A percentile compares a stretch with the other conserved stretches of the same genome.
These are phyloP conservation scores for Peromyscus melanophrys DNA, from an alignment of 2,797 vertebrate genomes.

Conservation along the genomic window DNA sequence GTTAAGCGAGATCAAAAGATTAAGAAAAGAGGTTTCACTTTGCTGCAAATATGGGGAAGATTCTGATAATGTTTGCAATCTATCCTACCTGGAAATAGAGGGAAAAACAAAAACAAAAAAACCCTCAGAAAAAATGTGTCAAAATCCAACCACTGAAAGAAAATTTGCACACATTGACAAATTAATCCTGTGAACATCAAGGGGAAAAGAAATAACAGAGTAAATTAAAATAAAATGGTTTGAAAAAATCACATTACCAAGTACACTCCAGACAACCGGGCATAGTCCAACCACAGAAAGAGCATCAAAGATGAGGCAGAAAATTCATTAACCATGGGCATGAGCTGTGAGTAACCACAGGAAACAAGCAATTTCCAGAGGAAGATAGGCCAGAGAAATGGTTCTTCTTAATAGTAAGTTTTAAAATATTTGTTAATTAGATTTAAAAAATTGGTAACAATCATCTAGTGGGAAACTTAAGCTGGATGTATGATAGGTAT, in stretches of 20 bases:
- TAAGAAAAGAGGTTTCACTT: neutral
- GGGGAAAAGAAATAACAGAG: neutral
- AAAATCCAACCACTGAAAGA: neutral
- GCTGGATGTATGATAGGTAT: neutral
- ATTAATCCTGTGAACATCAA: neutral
- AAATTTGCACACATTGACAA: neutral
- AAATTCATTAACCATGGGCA: rapidly evolving
- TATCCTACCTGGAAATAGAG: neutral
- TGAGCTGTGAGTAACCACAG: neutral
- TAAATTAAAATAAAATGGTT: neutral
- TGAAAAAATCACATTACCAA: neutral
- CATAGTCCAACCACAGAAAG: neutral
- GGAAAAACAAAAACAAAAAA: neutral
- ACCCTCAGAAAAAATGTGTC: neutral
- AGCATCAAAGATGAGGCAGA: neutral
- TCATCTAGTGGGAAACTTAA: neutral
- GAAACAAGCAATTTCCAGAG: neutral
- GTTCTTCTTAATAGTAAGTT: neutral
- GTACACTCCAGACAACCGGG: neutral
- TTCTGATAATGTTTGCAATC: neutral
- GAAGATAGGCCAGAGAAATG: neutral
- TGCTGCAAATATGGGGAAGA: neutral
- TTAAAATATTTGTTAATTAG: neutral
- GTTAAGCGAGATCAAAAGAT: neutral
- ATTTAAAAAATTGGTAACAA: neutral